Evolutionary conservation across 2,113 vertebrate species (phyloP).

Genomic region (Atractosteus spatula): DNA sequence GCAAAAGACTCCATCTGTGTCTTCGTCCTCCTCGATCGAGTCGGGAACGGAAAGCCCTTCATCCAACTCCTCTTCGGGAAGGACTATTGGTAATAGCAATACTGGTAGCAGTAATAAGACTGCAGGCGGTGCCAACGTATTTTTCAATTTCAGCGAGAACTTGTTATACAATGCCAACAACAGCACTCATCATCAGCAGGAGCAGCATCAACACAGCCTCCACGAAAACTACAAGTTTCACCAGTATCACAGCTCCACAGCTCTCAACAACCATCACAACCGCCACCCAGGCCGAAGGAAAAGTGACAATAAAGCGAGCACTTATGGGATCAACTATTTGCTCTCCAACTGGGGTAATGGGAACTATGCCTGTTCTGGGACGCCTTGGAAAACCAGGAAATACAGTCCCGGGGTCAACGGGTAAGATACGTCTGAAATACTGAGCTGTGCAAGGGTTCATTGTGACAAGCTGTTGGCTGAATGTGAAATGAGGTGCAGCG

Average conservation of each 20-base stretch:
- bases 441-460: no score
- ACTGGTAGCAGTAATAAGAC: slow-evolving; percentile 56
- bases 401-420: slow-evolving; percentile 88
- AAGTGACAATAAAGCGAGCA: slow-evolving; percentile 96
- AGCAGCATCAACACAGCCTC: slow-evolving; percentile 46
- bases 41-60: slow-evolving; percentile 73
- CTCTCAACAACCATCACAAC: slow-evolving; percentile 62
- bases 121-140: slow-evolving; percentile 43
- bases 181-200: slow-evolving; percentile 45
- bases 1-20: slow-evolving; percentile 73
- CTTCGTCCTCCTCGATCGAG: slow-evolving; percentile 72
- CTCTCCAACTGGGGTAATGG: slow-evolving; percentile 76
- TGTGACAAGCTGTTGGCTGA: no score
- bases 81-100: slow-evolving; percentile 50
- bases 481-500: no score
- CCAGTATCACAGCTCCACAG: slow-evolving; percentile 46
- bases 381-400: slow-evolving; percentile 87
- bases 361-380: slow-evolving; percentile 71
- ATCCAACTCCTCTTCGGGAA: slow-evolving; percentile 67
- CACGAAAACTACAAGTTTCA: slow-evolving; percentile 59
- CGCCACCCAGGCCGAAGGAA: slow-evolving; percentile 90
- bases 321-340: slow-evolving; percentile 91
- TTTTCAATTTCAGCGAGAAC: slow-evolving; percentile 59
- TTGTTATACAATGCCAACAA: slow-evolving; percentile 64
- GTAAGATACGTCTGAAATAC: slow-evolving; percentile 63